Conservation (phyloP, 2,888 invertebrate genomes). For the Melanostoma mellinum region DNA sequence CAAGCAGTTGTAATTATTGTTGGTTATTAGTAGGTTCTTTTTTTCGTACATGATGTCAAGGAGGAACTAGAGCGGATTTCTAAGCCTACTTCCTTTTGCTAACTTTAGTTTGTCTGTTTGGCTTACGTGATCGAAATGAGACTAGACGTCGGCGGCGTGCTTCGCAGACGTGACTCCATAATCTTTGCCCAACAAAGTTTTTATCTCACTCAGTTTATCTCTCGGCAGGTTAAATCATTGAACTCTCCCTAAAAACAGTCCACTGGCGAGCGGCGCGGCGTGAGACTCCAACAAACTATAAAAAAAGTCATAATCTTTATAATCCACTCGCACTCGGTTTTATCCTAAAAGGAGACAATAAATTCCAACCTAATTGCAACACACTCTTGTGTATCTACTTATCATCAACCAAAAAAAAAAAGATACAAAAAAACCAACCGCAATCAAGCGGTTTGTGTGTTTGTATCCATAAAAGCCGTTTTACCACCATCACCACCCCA, state of each 20-base stretch:
- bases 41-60: constrained; percentile 1
- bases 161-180: too few species aligned
- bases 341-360: constrained; percentile 53
- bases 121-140: constrained; percentile 36
- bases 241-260: too few species aligned
- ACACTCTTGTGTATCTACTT: constrained; percentile 51
- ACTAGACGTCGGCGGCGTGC: background rate
- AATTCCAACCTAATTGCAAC: constrained; percentile 52
- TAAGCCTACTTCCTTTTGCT: constrained; percentile 3
- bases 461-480: constrained; percentile 38
- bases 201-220: too few species aligned
- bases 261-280: background rate
- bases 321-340: constrained; percentile 64
- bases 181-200: too few species aligned
- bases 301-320: constrained; percentile 59
- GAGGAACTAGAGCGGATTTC: constrained; percentile 35
- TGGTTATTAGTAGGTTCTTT: constrained; percentile 14
- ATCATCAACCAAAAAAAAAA: constrained; percentile 36
- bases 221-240: too few species aligned
- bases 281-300: background rate
- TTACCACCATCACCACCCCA: background rate
- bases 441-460: constrained; percentile 21
- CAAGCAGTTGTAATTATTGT: constrained; percentile 20
- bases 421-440: constrained; percentile 5
- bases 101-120: constrained; percentile 29